A percentile compares a stretch with the other conserved stretches of the same genome.
phyloP scores from a whole-genome alignment of 2,113 vertebrate genomes.

The human (Homo sapiens) region DNA sequence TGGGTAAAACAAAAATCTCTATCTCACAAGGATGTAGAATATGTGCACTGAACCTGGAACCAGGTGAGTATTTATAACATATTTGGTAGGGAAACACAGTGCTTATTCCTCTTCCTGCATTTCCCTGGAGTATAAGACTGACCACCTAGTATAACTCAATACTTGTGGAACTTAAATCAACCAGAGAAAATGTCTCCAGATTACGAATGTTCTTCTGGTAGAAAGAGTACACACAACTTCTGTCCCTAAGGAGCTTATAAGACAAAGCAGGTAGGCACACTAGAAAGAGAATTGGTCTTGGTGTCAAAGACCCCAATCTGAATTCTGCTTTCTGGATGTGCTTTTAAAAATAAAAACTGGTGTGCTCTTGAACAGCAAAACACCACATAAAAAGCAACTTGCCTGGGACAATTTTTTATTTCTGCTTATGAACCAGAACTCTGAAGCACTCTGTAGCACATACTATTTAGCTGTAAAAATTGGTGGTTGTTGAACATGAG shows the following conservation, averaged over 20 bases:
- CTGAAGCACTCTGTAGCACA: constrained; percentile 17
- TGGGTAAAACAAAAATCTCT: neutral
- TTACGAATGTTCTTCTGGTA: neutral
- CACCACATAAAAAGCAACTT: constrained; percentile 19
- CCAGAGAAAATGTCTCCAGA: neutral
- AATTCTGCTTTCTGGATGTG: constrained; percentile 29
- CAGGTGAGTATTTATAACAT: neutral
- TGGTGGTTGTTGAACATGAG: constrained; percentile 31
- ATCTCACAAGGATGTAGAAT: neutral
- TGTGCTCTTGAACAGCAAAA: constrained; percentile 44
- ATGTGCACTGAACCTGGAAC: neutral
- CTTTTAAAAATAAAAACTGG: constrained; percentile 52
- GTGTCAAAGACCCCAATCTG: neutral
- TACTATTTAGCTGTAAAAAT: constrained; percentile 47
- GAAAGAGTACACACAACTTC: neutral
- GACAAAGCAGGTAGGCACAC: constrained; percentile 10
- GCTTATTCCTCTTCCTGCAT: neutral
- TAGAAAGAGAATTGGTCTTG: constrained; percentile 11
- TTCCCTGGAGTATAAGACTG: neutral
- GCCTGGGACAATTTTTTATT: constrained; percentile 24
- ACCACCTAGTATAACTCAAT: neutral
- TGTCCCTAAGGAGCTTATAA: neutral
- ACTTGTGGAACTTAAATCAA: neutral
- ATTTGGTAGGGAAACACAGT: neutral
- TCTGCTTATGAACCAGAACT: constrained; percentile 42